Conservation (phyloP, 1,140 invertebrate species). For the Parasteatoda tepidariorum region DNA sequence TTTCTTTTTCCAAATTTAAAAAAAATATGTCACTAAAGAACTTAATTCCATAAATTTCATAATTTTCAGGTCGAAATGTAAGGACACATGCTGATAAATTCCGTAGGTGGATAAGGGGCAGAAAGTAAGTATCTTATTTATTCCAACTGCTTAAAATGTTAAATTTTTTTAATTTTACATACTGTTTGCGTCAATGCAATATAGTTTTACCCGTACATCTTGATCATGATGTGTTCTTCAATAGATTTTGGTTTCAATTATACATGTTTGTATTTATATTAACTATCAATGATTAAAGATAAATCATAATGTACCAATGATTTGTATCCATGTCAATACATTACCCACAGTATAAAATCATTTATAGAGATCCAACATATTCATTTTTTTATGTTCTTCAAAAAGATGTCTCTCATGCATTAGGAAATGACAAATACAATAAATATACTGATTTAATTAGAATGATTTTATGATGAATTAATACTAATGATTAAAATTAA, state of each 20-base stretch:
- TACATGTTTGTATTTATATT: neutral
- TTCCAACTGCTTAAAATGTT: neutral
- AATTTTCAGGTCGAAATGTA: conserved; percentile 25
- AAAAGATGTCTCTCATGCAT: too few species aligned
- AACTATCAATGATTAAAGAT: neutral
- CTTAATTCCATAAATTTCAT: neutral
- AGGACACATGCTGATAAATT: conserved; percentile 37
- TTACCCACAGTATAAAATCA: too few species aligned
- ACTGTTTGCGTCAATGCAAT: neutral
- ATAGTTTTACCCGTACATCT: neutral
- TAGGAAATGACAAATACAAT: too few species aligned
- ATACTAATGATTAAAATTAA: too few species aligned
- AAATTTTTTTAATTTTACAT: neutral
- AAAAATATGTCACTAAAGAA: neutral
- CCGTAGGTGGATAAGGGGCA: conserved; percentile 30
- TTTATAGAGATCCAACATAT: too few species aligned
- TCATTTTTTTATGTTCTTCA: too few species aligned
- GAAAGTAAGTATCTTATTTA: conserved; percentile 20
- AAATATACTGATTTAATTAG: too few species aligned
- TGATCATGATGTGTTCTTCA: neutral
- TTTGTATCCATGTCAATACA: too few species aligned
- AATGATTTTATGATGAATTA: too few species aligned
- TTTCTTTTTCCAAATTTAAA: neutral
- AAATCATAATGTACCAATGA: neutral
- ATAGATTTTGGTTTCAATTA: neutral